Base-by-base conservation (phyloP, 1,140 invertebrate genomes). In the Magallana gigas region DNA sequence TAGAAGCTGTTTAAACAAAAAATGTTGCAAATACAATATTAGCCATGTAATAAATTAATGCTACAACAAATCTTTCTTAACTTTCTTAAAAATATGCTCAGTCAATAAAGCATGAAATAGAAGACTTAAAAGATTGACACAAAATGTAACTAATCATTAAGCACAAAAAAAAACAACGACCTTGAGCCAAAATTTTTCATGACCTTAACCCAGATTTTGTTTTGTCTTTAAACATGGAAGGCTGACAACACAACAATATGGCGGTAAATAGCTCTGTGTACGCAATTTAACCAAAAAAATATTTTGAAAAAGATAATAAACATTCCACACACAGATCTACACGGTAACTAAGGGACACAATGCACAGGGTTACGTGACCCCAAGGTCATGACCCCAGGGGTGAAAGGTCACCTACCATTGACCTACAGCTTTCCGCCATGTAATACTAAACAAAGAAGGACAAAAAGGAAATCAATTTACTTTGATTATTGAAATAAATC, bases 371-470 rank as follows among this genome's bases (percentile, higher is more conserved):
- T 71, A 71, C 7, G 36, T 29, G 68, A 71, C 68, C 68, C 68
- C 68, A 71, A 29, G 68, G 68, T 36, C 36, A 29, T 71, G 23
- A 71, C 23, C 85, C 48, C 11, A 76, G 59, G 59, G 80, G 80
- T 64, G 14, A 87, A 86, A 59, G 23, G 18, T 14, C 76, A 89
- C 93, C 91, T 93, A 93, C 93, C 93, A 91, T 92, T n/a, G 93
- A 93, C 85, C 93, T 89, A 85, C 90, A 86, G 84, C 83, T 90
- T 91, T 92, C 92, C n/a, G 89, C 87, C n/a, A 90, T 90, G 88
- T 93, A 93, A 89, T 93, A 93, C 92, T 93, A 92, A 58, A 36
- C 1, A 1, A n/a, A n/a, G n/a, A 76, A 86, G 71, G 88, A 64
- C 90, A 85, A 85, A 71, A 88, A 82, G 57, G 36, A 48, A 48